Conservation (phyloP, 2,888 invertebrate genomes). For the Melanostoma mellinum region DNA sequence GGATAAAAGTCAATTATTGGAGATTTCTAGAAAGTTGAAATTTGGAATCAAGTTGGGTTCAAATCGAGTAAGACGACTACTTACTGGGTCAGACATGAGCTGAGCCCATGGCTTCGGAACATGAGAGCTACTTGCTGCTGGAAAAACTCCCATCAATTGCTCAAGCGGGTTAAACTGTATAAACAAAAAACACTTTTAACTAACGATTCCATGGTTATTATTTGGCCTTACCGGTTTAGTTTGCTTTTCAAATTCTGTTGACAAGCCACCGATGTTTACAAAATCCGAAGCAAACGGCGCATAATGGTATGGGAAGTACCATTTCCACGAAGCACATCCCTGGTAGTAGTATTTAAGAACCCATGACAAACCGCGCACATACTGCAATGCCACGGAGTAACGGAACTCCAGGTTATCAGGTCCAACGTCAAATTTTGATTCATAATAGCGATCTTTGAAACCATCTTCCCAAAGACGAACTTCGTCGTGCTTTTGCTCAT, state of each 20-base stretch:
- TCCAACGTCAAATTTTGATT: constrained; percentile 94
- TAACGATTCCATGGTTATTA: constrained; percentile 49
- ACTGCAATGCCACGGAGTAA: constrained; percentile 95
- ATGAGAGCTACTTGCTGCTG: constrained; percentile 97
- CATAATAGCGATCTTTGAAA: constrained; percentile 98
- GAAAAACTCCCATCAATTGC: constrained; percentile 99
- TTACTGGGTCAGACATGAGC: constrained; percentile 95
- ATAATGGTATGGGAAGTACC: constrained; percentile 99
- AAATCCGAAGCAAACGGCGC: constrained; percentile 99
- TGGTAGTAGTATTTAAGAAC: constrained; percentile 99
- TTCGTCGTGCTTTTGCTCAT: constrained; percentile 92
- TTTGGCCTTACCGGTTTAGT: constrained; percentile 90
- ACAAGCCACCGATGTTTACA: constrained; percentile 92
- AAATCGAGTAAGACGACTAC: constrained; percentile 73
- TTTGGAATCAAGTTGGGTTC: not conserved
- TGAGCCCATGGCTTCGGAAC: constrained; percentile 96
- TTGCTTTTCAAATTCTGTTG: constrained; percentile 92
- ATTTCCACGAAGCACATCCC: constrained; percentile 99
- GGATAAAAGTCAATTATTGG: constrained; percentile 99
- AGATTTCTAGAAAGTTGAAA: constrained; percentile 86
- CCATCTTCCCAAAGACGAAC: constrained; percentile 97
- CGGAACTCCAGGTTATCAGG: constrained; percentile 91
- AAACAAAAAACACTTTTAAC: not conserved
- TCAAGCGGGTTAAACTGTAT: constrained; percentile 95
- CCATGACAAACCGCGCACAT: constrained; percentile 98